phyloP scores from a whole-genome alignment of 2,888 invertebrate species.

The Congeria kusceri region DNA sequence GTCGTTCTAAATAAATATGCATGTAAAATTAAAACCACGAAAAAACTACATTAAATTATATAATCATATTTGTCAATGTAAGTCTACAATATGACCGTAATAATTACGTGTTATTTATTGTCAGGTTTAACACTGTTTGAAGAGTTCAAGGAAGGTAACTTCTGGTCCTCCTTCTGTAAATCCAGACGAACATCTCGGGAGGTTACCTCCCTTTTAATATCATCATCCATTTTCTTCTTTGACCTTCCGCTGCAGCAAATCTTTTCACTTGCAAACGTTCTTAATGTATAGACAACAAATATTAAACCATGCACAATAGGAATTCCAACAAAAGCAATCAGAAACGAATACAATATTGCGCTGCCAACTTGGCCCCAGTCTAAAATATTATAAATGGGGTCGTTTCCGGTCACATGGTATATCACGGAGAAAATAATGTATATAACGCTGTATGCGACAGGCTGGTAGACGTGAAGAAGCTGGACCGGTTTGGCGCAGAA shows the following conservation, averaged over 20 bases:
- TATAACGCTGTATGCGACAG: conserved; percentile 52
- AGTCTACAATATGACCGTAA: too few relatives aligned
- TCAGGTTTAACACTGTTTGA: too few relatives aligned
- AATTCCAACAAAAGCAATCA: conserved; percentile 46
- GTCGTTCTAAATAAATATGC: too few relatives aligned
- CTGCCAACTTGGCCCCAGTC: conserved; percentile 61
- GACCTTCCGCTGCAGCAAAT: not conserved
- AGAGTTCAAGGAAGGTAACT: too few relatives aligned
- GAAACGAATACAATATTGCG: conserved; percentile 19
- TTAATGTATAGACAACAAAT: conserved; percentile 52
- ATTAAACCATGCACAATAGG: conserved; percentile 60
- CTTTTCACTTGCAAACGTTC: conserved; percentile 33
- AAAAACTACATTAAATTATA: too few relatives aligned
- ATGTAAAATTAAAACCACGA: too few relatives aligned
- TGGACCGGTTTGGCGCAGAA: conserved; percentile 65
- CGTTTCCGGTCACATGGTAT: conserved; percentile 61
- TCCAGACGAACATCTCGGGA: conserved; percentile 25
- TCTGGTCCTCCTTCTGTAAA: too few relatives aligned
- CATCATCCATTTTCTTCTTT: not conserved
- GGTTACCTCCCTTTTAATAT: conserved; percentile 29
- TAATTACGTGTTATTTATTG: too few relatives aligned
- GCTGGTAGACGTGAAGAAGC: conserved; percentile 65
- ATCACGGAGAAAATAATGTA: conserved; percentile 66
- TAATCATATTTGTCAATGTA: too few relatives aligned
- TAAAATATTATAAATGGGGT: conserved; percentile 57